phyloP scores from a whole-genome alignment of 2,888 invertebrate species.

The Lysandra bellargus region DNA sequence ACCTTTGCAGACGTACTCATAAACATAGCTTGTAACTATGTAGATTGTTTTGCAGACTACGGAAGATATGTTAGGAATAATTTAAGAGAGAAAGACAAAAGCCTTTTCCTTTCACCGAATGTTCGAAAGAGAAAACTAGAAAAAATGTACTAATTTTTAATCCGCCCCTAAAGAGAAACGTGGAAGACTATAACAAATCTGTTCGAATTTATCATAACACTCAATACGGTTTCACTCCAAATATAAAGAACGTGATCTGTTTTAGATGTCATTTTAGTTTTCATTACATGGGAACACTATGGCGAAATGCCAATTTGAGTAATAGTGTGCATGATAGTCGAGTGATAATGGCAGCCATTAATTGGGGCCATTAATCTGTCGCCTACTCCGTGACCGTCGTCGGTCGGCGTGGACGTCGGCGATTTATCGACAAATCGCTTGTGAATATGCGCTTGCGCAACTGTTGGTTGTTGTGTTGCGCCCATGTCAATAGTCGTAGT shows the following conservation, averaged over 20 bases:
- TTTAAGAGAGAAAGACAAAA: not conserved
- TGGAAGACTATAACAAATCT: not conserved
- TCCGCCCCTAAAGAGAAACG: not conserved
- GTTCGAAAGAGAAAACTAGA: not conserved
- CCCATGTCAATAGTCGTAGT: not conserved
- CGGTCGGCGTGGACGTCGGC: slow-evolving; percentile 45
- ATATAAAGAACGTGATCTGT: slow-evolving; percentile 25
- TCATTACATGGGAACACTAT: slow-evolving; percentile 28
- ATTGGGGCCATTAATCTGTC: slow-evolving; percentile 36
- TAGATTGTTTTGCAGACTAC: not conserved
- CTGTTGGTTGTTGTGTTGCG: slow-evolving; percentile 36
- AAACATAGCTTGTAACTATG: slow-evolving; percentile 16
- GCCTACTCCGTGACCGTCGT: slow-evolving; percentile 53
- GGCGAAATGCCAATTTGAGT: slow-evolving; percentile 25
- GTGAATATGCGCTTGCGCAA: slow-evolving; percentile 59
- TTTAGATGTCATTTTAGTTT: slow-evolving; percentile 27
- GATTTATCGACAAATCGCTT: slow-evolving; percentile 45
- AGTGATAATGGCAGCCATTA: slow-evolving; percentile 30
- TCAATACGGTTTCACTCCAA: slow-evolving; percentile 20
- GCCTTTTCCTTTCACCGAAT: slow-evolving; percentile 9
- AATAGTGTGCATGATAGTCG: slow-evolving; percentile 20
- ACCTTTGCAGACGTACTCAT: slow-evolving; percentile 30
- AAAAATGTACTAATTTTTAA: not conserved
- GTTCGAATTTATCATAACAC: not conserved
- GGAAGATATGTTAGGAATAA: slow-evolving; percentile 20